Evolutionary conservation across 1,140 invertebrate genomes (phyloP), one percentile per base, ranked within the genome.

Genomic region (Drosophila bocki): DNA sequence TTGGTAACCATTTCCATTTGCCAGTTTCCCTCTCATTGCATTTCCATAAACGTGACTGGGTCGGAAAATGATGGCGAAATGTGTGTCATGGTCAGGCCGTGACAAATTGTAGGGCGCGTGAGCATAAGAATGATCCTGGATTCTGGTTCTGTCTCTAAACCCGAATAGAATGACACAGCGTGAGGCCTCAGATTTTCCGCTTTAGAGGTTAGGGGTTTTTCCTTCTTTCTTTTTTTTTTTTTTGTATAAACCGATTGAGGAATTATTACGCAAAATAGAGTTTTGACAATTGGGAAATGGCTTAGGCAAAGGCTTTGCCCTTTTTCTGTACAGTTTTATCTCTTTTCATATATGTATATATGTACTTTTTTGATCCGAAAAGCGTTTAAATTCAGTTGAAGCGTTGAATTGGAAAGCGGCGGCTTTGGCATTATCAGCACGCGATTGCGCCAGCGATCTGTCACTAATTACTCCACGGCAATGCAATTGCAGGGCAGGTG

Each of bases 231-330:
- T 15, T 8, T n/a, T 44, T n/a, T 3, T 3, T 41, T 32, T 41
- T 12, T 60, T 62, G 53, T 62, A 60, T 88, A 88, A 87, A 79
- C 78, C 74, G 85, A 85, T 84, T 82, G 63, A 63, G 85, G 67
- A 69, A 81, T 88, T 88, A 88, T 88, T 88, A 91, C 84, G 84
- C 84, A 90, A 88, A 88, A 90, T 88, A 63, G 69, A 81, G 85
- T 62, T 75, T 65, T 1, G 33, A 80, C 74, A 80, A 84, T 67
- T 17, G 50, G 56, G 8, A 37, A 42, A 58, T 32, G 63, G 67
- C 26, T 70, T 71, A 33, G 53, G 33, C 51, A 3, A 7, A 19
- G 51, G 35, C 53, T 39, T 22, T 22, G 13, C 53, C 51, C 1
- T 8, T 7, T 54, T n/a, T 19, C 13, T 39, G 47, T 58, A 26